Base-by-base conservation (phyloP, 2,888 invertebrate genomes). In the Ctena decussata region DNA sequence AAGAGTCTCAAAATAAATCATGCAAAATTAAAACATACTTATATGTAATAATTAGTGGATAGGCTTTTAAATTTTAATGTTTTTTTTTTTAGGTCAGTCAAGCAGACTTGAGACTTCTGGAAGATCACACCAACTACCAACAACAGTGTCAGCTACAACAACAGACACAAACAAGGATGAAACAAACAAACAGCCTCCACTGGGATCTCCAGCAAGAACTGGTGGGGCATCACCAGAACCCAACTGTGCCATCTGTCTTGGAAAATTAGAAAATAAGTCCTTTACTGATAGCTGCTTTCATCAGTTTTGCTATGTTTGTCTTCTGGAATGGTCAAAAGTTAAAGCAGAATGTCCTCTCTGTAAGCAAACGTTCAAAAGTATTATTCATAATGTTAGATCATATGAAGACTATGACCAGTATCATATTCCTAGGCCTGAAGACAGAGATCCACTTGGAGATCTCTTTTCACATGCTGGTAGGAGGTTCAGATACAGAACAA, bases 241-340 rank as follows among this genome's bases (percentile, higher is more conserved):
- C 21, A 98, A 98, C 95, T 99, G 99, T 97, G 98, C 98, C 72
- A 99, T 99, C 94, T 99, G 99, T 94, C 97, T 99, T 82, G 98
- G 98, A 32, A 97, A 97, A 89, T 97, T 98, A 93, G 97, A 97
- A 81, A 98, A 99, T 95, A 98, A 98, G 94, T 98, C 98, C 39
- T 98, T 98, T 95, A 98, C 98, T 0, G 98, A 99, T 95, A 98
- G 98, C 74, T 99, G 99, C 95, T 97, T 98, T 95, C 99, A 99
- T 96, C 97, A 98, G 95, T 99, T 99, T 96, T 99, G 99, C 95
- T 99, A 98, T 95, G 97, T 97, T 89, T 99, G 99, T 95, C 96
- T 99, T 41, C 96, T 98, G 85, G 98, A 98, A 94, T 99, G 99
- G 99, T 98, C 98, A 80, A 98, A 98, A 97, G 98, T 98, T 21